Conservation (phyloP, 1,140 invertebrate species). For the Cecropterus lyciades region DNA sequence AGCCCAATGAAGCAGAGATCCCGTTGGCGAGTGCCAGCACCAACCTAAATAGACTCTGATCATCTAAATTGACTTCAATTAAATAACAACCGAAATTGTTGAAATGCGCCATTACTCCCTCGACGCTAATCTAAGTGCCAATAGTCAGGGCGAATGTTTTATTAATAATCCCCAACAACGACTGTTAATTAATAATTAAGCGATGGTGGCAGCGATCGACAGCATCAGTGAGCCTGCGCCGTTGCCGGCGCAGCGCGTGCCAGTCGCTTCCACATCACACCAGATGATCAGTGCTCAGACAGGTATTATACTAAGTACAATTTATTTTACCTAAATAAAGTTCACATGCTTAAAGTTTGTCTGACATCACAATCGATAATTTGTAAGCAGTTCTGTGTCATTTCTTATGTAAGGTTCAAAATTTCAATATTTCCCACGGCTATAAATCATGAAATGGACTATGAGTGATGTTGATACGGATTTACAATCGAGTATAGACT, state of each 20-base stretch:
- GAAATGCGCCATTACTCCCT: slow-evolving; percentile 84
- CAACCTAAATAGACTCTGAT: slow-evolving; percentile 85
- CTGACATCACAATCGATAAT: not conserved
- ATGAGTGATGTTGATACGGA: slow-evolving; percentile 72
- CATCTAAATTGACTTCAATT: slow-evolving; percentile 85
- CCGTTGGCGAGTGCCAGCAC: slow-evolving; percentile 80
- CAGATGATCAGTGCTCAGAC: not conserved
- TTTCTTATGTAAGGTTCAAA: slow-evolving; percentile 8
- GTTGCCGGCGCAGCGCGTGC: slow-evolving; percentile 39
- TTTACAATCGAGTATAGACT: slow-evolving; percentile 74
- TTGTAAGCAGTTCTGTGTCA: not conserved
- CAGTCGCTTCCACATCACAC: not conserved
- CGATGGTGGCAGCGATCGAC: slow-evolving; percentile 57
- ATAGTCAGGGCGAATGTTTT: slow-evolving; percentile 83
- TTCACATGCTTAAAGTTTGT: not conserved
- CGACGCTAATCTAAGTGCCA: slow-evolving; percentile 83
- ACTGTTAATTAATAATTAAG: slow-evolving; percentile 82
- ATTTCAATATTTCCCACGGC: slow-evolving; percentile 66
- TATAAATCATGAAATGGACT: slow-evolving; percentile 77
- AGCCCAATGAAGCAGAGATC: slow-evolving; percentile 84
- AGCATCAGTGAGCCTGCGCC: slow-evolving; percentile 60
- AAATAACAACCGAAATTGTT: slow-evolving; percentile 85
- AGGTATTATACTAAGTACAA: not conserved
- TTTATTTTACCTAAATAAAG: not conserved
- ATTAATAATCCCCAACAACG: slow-evolving; percentile 76